phyloP scores from a whole-genome alignment of 2,888 invertebrate genomes.

The Nipponacmea schrenckii region DNA sequence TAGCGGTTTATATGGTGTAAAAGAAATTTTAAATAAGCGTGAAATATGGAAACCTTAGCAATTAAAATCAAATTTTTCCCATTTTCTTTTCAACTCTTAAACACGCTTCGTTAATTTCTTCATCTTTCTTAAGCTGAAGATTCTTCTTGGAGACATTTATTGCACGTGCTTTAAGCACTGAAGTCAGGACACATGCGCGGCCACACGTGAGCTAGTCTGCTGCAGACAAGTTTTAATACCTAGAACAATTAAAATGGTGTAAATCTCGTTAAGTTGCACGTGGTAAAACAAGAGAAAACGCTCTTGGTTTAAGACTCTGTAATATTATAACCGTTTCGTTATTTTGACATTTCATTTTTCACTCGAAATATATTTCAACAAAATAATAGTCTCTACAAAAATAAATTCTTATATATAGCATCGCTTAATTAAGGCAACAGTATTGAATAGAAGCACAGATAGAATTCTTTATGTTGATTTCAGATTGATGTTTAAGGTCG shows the following conservation, averaged over 20 bases:
- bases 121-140: conserved; percentile 3
- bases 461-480: too few relatives aligned
- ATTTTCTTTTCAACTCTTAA: background rate
- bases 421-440: background rate
- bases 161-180: background rate
- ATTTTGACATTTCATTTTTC: background rate
- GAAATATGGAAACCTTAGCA: background rate
- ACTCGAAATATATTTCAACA: background rate
- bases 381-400: background rate
- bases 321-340: background rate
- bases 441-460: too few relatives aligned
- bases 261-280: conserved; percentile 4
- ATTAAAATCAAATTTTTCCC: background rate
- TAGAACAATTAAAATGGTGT: conserved; percentile 7
- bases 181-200: background rate
- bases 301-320: background rate
- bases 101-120: conserved; percentile 7
- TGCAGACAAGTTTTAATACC: background rate
- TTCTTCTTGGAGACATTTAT: background rate
- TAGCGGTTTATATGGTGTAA: background rate
- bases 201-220: background rate
- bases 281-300: background rate
- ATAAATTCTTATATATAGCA: background rate
- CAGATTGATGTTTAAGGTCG: too few relatives aligned
- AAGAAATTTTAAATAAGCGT: background rate